A percentile compares a stretch with the other conserved stretches of the same genome.
phyloP scores from a whole-genome alignment of 2,888 invertebrate species.

The Lasioglossum morio region DNA sequence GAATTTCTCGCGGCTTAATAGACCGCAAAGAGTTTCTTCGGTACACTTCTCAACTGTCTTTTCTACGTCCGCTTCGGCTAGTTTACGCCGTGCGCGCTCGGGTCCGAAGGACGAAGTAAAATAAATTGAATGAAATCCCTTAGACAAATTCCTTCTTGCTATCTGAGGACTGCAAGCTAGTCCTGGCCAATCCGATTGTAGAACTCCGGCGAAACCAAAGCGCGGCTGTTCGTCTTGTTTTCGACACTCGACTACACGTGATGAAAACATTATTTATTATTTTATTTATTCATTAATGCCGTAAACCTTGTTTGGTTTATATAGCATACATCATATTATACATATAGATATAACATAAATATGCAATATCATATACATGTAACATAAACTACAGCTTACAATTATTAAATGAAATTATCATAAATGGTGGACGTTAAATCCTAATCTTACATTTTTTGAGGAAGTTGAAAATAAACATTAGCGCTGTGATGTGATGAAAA shows the following conservation, averaged over 20 bases:
- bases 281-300: no score
- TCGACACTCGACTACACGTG: not conserved
- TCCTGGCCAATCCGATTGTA: constrained; percentile 65
- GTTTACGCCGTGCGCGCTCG: constrained; percentile 29
- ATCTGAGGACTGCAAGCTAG: constrained; percentile 39
- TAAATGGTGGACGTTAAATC: no score
- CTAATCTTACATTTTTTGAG: no score
- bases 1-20: constrained; percentile 14
- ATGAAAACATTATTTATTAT: no score
- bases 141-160: constrained; percentile 65
- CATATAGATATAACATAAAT: no score
- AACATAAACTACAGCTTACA: no score
- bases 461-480: no score
- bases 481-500: no score
- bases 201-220: constrained; percentile 18
- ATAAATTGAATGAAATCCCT: constrained; percentile 61
- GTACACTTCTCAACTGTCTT: not conserved
- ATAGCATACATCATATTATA: no score
- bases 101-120: constrained; percentile 30
- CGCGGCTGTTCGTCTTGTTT: not conserved
- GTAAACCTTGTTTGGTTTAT: no score
- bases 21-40: not conserved
- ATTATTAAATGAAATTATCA: no score
- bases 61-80: not conserved
- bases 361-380: no score